A percentile compares a stretch with the other conserved stretches of the same genome.
These are phyloP conservation scores for Aphelenchoides fujianensis DNA, from an alignment of 1,140 invertebrate genomes.

Conservation along the genomic window DNA sequence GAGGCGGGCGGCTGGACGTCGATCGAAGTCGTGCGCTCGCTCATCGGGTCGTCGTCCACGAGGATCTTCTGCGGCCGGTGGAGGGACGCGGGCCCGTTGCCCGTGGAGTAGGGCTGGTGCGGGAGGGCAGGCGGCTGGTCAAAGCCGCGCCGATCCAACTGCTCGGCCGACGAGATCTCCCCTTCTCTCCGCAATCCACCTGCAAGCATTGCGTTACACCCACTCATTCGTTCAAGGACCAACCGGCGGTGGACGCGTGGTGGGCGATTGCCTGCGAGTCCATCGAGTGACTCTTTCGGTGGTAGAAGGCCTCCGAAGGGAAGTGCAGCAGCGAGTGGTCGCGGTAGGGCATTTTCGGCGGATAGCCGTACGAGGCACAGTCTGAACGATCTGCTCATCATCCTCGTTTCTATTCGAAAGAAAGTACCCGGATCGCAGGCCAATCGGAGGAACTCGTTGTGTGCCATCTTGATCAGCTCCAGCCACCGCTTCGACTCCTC, in stretches of 20 bases:
- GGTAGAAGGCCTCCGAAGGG: conserved; percentile 19
- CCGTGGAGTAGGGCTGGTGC: conserved; percentile 1
- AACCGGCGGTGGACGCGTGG: background rate
- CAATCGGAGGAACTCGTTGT: conserved; percentile 38
- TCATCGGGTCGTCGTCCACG: conserved; percentile 20
- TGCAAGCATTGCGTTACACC: background rate
- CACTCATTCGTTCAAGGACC: background rate
- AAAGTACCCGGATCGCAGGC: background rate
- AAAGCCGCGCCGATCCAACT: conserved; percentile 30
- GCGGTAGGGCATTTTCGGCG: background rate
- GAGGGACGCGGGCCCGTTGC: background rate
- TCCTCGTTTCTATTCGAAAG: too few species aligned
- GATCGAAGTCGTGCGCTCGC: background rate
- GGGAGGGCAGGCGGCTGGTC: conserved; percentile 20
- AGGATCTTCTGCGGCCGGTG: conserved; percentile 17
- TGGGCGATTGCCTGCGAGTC: conserved; percentile 55
- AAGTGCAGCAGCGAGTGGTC: conserved; percentile 3
- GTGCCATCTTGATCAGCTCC: conserved; percentile 45
- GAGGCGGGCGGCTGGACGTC: background rate
- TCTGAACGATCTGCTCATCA: conserved; percentile 1
- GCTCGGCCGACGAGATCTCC: conserved; percentile 39
- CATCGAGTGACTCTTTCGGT: conserved; percentile 55
- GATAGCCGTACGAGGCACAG: background rate
- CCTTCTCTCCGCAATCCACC: conserved; percentile 31
- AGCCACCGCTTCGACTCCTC: conserved; percentile 52